Conservation (phyloP, 1,140 invertebrate species). For the Venturia canescens region DNA sequence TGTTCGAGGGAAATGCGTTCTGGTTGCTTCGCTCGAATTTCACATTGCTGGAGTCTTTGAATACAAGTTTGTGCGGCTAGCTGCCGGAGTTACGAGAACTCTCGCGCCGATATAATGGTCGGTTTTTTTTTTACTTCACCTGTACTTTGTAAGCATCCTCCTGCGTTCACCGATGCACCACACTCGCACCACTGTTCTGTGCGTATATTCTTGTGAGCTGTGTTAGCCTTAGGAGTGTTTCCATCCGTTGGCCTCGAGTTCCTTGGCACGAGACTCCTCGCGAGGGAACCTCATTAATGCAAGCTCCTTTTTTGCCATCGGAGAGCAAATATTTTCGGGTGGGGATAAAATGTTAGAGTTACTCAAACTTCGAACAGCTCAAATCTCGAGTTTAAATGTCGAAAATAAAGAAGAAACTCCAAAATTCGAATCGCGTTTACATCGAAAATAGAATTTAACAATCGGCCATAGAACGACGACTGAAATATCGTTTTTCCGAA, state of each 20-base stretch:
- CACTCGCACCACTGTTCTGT: not conserved
- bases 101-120: constrained; percentile 10
- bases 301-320: not conserved
- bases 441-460: too few species aligned
- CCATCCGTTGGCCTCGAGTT: constrained; percentile 30
- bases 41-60: not conserved
- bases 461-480: too few species aligned
- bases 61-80: not conserved
- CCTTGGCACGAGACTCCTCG: not conserved
- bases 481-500: too few species aligned
- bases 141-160: constrained; percentile 6
- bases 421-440: too few species aligned
- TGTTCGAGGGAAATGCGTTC: constrained; percentile 3
- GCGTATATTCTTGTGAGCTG: not conserved
- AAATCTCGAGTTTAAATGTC: too few species aligned
- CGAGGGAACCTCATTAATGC: not conserved
- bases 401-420: too few species aligned
- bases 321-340: too few species aligned
- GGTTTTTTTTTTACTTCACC: constrained; percentile 28
- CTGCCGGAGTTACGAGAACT: constrained; percentile 21
- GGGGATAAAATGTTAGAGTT: too few species aligned
- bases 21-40: not conserved
- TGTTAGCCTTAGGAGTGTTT: not conserved
- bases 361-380: too few species aligned
- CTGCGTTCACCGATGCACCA: not conserved